These are phyloP conservation scores for Rhinoraja longicauda DNA, from an alignment of 2,797 vertebrate genomes.

Conservation along the genomic window DNA sequence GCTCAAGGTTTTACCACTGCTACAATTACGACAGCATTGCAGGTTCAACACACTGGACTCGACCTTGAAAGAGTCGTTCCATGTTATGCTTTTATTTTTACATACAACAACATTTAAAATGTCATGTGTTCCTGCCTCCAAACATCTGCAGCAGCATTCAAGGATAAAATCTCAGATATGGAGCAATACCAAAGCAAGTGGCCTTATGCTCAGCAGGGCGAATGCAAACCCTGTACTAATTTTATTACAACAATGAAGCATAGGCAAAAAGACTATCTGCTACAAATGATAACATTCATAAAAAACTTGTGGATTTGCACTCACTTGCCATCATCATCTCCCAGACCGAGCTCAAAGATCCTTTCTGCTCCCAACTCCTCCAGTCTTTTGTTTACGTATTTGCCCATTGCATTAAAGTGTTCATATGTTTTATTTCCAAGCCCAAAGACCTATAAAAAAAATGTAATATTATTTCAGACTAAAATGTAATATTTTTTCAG, in stretches of 20 bases:
- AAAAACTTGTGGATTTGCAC: constrained; percentile 48
- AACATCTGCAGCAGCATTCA: not conserved
- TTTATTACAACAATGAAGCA: not conserved
- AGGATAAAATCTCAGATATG: not conserved
- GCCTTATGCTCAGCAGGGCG: not conserved
- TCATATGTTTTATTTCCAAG: constrained; percentile 98
- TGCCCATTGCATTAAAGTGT: constrained; percentile 95
- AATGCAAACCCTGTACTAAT: not conserved
- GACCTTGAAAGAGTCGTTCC: not conserved
- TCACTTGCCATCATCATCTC: constrained; percentile 93
- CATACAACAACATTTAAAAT: not conserved
- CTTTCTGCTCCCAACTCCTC: constrained; percentile 82
- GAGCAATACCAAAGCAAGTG: not conserved
- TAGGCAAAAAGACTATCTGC: not conserved
- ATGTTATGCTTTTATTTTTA: not conserved
- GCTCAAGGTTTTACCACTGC: not conserved
- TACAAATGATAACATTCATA: not conserved
- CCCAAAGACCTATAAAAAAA: constrained; percentile 75
- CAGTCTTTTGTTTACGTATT: constrained; percentile 86
- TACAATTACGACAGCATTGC: not conserved
- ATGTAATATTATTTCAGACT: not conserved
- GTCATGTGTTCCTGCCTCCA: too few species aligned
- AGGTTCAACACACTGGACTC: too few species aligned
- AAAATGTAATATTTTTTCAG: not conserved
- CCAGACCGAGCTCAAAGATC: constrained; percentile 88